Evolutionary conservation across 2,888 invertebrate genomes (phyloP), one percentile per base, ranked within the genome.

Genomic region (Augiades crinisus): DNA sequence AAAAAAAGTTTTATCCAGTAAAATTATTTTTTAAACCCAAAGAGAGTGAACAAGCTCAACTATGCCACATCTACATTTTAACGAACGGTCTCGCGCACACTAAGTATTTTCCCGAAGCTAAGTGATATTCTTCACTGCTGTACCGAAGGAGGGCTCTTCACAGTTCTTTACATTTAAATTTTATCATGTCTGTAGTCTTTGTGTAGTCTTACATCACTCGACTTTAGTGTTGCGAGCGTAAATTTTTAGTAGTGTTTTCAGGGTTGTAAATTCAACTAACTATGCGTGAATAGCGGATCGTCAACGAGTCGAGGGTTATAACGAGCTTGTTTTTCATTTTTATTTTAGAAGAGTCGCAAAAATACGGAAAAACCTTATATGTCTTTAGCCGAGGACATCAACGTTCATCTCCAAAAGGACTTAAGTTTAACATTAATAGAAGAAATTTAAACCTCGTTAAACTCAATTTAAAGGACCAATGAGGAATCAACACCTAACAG

Each of bases 21-120:
- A 24, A 24, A 24, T n/a, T n/a, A 27, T 27, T 27, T 4, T 38
- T 37, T 38, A 12, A 38, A 38, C 21, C 38, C 38, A 22, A 13
- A 21, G 13, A 38, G 22, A 21, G 13, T 38, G 8, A n/a, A 27
- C 27, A 13, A 38, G 13, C 38, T 12, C 8, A 13, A 38, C 38
- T 22, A 38, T 33, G 14, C n/a, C n/a, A 19, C 8, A 27, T 43
- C 17, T 43, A 43, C 27, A 43, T 43, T 27, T 30, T 43, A 43
- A 43, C 30, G 41, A 43, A 30, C 41, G 12, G 17, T 43, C 38
- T 38, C 38, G 21, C 19, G 30, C 30, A 19, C 27, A n/a, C 41
- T 43, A 30, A 41, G 41, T 30, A 43, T 43, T 43, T 43, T 30
- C 41, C 17, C 41, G 38, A 12, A 24, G 13, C 41, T 41, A 30